These are phyloP conservation scores for Malthinus flaveolus DNA, from an alignment of 2,888 invertebrate genomes.

Conservation along the genomic window DNA sequence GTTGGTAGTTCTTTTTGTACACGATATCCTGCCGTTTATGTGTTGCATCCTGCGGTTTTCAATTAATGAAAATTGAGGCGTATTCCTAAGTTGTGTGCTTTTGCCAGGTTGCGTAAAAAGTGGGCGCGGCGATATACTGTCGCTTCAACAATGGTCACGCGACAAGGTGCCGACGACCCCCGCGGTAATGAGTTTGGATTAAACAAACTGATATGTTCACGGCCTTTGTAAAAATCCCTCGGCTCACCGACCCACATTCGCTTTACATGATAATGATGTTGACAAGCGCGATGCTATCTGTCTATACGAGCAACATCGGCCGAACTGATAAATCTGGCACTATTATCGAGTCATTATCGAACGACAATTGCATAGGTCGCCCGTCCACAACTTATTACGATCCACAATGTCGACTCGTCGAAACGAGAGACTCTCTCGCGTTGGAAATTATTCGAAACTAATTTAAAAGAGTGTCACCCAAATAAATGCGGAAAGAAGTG, in stretches of 20 bases:
- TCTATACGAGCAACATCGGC: slow-evolving; percentile 20
- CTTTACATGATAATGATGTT: slow-evolving; percentile 32
- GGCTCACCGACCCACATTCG: slow-evolving; percentile 28
- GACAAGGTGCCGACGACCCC: slow-evolving; percentile 31
- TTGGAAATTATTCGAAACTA: slow-evolving; percentile 9
- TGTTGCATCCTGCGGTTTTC: slow-evolving; percentile 33
- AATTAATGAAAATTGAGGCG: slow-evolving; percentile 30
- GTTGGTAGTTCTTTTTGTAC: slow-evolving; percentile 27
- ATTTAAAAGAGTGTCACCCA: slow-evolving; percentile 4
- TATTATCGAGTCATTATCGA: slow-evolving; percentile 22
- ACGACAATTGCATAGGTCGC: slow-evolving; percentile 3
- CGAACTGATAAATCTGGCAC: slow-evolving; percentile 21
- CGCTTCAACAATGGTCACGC: slow-evolving; percentile 28
- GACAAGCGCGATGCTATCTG: slow-evolving; percentile 28
- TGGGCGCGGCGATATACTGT: slow-evolving; percentile 22
- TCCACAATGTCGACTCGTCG: neutral
- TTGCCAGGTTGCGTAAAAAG: slow-evolving; percentile 27
- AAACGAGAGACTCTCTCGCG: neutral
- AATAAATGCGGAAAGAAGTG: slow-evolving; percentile 6
- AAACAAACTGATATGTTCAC: slow-evolving; percentile 29
- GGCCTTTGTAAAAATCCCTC: slow-evolving; percentile 29
- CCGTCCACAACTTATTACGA: slow-evolving; percentile 3
- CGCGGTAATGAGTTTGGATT: slow-evolving; percentile 30
- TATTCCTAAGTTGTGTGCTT: slow-evolving; percentile 21
- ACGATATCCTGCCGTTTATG: slow-evolving; percentile 34